These are phyloP conservation scores for Morpho deidamia DNA, from an alignment of 2,888 invertebrate species.

Conservation along the genomic window DNA sequence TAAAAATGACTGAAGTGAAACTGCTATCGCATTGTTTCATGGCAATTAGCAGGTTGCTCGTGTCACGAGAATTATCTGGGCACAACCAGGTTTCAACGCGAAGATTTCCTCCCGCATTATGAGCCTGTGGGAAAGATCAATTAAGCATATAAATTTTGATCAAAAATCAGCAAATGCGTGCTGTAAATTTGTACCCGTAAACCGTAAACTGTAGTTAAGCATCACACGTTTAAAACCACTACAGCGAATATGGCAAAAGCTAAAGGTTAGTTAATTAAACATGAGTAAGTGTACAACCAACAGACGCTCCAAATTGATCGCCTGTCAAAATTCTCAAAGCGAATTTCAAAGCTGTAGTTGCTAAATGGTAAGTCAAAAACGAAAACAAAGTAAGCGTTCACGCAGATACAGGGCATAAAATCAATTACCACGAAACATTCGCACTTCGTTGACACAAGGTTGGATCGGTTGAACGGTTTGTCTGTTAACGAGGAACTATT, in stretches of 20 bases:
- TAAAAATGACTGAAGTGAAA: too few relatives aligned
- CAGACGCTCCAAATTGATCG: background rate
- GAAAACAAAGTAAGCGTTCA: slow-evolving; percentile 30
- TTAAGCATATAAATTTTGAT: too few relatives aligned
- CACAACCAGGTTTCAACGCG: too few relatives aligned
- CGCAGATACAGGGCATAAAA: slow-evolving; percentile 28
- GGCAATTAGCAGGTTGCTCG: too few relatives aligned
- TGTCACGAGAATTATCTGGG: too few relatives aligned
- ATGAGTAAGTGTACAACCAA: background rate
- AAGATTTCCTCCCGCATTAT: too few relatives aligned
- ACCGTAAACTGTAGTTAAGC: background rate
- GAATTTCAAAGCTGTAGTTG: slow-evolving; percentile 42
- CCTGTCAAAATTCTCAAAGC: slow-evolving; percentile 40
- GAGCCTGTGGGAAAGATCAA: too few relatives aligned
- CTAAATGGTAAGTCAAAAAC: slow-evolving; percentile 33
- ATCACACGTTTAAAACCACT: background rate
- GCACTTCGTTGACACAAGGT: slow-evolving; percentile 25
- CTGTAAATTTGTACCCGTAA: too few relatives aligned
- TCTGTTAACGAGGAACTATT: slow-evolving; percentile 15
- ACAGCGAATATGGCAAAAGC: too few relatives aligned
- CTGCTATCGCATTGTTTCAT: too few relatives aligned
- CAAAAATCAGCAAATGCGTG: too few relatives aligned
- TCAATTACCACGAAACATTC: slow-evolving; percentile 38
- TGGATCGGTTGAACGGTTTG: slow-evolving; percentile 25
- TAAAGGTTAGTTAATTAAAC: too few relatives aligned